Conservation (phyloP, 2,888 invertebrate genomes). For the Drosophila atripex region DNA sequence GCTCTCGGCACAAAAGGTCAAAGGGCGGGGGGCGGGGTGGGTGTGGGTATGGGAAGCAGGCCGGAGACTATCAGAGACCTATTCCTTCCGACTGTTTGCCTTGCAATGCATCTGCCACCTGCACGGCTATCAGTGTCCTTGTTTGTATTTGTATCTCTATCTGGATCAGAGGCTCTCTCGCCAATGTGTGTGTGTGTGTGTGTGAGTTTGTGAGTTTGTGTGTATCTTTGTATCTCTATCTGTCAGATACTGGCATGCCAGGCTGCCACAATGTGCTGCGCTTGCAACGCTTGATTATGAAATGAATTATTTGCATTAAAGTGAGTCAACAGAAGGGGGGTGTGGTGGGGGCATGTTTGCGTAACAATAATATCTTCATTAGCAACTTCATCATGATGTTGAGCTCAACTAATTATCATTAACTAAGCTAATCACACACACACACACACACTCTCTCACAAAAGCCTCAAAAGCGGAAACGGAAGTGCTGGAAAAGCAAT, state of each 20-base stretch:
- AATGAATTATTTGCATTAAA: conserved; percentile 69
- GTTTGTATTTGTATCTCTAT: not conserved
- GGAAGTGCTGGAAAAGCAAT: conserved; percentile 71
- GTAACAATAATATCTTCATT: conserved; percentile 51
- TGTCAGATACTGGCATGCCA: conserved; percentile 5
- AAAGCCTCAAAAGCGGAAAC: conserved; percentile 59
- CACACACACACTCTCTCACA: not conserved
- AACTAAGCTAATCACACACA: conserved; percentile 29
- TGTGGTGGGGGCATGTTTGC: conserved; percentile 12
- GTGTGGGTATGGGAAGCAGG: too few species aligned
- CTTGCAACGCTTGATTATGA: conserved; percentile 52
- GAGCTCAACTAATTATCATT: conserved; percentile 35
- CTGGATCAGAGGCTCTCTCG: not conserved
- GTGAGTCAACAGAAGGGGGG: not conserved
- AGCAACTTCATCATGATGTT: conserved; percentile 30
- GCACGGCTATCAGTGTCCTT: not conserved
- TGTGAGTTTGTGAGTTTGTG: not conserved
- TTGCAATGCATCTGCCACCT: not conserved
- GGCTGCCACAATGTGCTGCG: conserved; percentile 46
- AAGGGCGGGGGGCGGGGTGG: not conserved
- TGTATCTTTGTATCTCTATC: not conserved
- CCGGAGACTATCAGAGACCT: conserved; percentile 1
- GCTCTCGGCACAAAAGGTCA: not conserved
- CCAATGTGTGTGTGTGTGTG: not conserved
- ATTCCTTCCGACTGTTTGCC: conserved; percentile 1